phyloP scores from a whole-genome alignment of 2,888 invertebrate species.

The Scaptomyza reducta region DNA sequence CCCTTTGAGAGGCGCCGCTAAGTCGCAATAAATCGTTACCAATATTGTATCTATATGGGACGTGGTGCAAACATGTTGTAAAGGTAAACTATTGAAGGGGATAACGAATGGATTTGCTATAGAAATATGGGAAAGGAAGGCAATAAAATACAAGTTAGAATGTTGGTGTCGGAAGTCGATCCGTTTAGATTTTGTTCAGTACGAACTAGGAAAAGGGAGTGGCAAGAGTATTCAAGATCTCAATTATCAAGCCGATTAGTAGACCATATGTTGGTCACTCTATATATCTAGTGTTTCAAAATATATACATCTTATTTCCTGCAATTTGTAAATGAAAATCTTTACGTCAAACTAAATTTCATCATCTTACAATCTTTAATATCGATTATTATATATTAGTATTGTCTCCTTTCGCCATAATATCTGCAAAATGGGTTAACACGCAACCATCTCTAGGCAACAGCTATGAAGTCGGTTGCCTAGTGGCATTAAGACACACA shows the following conservation, averaged over 20 bases:
- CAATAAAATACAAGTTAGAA: not conserved
- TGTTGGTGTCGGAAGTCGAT: not conserved
- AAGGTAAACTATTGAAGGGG: not conserved
- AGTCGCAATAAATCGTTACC: slow-evolving; percentile 25
- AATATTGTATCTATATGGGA: slow-evolving; percentile 12
- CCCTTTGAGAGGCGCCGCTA: slow-evolving; percentile 42
- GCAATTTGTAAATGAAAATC: too few species aligned
- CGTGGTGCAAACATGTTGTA: not conserved
- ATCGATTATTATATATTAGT: not conserved
- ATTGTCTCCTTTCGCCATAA: not conserved
- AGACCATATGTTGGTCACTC: too few species aligned
- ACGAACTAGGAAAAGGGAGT: not conserved
- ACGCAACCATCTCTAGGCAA: slow-evolving; percentile 16
- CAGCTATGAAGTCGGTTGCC: slow-evolving; percentile 43
- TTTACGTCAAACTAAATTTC: not conserved
- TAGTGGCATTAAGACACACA: slow-evolving; percentile 58
- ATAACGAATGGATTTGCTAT: not conserved
- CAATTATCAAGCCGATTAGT: not conserved
- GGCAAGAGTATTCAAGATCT: not conserved
- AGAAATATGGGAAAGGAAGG: not conserved
- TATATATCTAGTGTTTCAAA: too few species aligned
- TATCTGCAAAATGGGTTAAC: slow-evolving; percentile 2
- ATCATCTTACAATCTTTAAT: not conserved
- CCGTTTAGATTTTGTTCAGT: not conserved
- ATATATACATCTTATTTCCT: too few species aligned